These are phyloP conservation scores for Lamprotornis superbus DNA, from an alignment of 2,113 vertebrate species.

Conservation along the genomic window DNA sequence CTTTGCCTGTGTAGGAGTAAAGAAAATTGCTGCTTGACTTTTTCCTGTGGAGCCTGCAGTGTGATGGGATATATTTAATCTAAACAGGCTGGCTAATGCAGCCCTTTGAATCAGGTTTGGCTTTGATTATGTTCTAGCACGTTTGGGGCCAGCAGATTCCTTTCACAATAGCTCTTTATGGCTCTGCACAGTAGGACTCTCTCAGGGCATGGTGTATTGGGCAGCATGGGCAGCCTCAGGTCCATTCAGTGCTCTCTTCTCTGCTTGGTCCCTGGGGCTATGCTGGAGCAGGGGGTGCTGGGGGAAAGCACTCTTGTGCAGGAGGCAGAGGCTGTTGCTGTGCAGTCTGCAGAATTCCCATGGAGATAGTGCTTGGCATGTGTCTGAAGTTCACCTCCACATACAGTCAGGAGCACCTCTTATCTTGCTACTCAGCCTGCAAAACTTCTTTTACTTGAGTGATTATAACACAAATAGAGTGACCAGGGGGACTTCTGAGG, in stretches of 20 bases:
- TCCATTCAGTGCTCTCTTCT: not conserved
- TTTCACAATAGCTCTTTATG: not conserved
- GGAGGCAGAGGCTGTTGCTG: slow-evolving; percentile 9
- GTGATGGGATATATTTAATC: slow-evolving; percentile 10
- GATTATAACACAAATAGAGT: not conserved
- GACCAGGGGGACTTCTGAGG: not conserved
- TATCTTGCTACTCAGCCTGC: not conserved
- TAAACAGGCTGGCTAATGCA: not conserved
- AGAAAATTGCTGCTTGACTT: slow-evolving; percentile 35
- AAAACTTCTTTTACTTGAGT: not conserved
- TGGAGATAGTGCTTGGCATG: not conserved
- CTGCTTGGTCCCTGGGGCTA: not conserved
- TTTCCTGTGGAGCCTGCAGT: not conserved
- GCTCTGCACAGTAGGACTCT: not conserved
- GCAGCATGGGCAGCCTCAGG: not conserved
- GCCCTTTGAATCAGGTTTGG: not conserved
- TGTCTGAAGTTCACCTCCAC: slow-evolving; percentile 1
- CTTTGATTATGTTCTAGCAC: not conserved
- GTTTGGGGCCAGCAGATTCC: not conserved
- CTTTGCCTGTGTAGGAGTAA: not conserved
- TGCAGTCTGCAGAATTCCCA: slow-evolving; percentile 21
- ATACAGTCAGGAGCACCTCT: not conserved
- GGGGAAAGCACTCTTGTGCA: not conserved
- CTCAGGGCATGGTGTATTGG: not conserved
- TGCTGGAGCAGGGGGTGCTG: accelerated